Evolutionary conservation across 2,113 vertebrate species (phyloP).

Genomic region (Piaya cayana): DNA sequence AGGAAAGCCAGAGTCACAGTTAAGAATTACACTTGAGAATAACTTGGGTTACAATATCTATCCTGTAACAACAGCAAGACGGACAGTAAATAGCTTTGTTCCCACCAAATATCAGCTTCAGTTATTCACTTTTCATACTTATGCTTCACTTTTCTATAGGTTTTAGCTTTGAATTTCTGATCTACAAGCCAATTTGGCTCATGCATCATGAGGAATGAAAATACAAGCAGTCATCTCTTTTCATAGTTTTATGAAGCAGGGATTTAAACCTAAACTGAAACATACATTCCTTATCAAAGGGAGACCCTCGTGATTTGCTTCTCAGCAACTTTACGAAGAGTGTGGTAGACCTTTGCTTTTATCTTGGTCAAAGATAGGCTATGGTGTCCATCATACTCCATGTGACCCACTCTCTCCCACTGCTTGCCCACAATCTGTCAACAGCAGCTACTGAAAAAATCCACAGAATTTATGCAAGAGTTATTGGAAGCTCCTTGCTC

Average conservation of each 20-base stretch:
- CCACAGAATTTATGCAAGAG: neutral
- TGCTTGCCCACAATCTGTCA: neutral
- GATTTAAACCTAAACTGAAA: neutral
- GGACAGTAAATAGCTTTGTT: neutral
- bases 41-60: neutral
- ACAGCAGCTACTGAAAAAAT: neutral
- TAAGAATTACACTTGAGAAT: neutral
- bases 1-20: neutral
- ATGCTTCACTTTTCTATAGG: neutral
- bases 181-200: neutral
- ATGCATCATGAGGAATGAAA: neutral
- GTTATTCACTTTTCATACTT: neutral
- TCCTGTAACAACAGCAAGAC: neutral
- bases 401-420: neutral
- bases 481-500: neutral
- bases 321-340: neutral
- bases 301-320: neutral
- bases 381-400: neutral
- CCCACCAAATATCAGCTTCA: neutral
- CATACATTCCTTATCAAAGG: accelerated
- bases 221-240: neutral
- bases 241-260: neutral
- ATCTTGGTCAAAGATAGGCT: neutral
- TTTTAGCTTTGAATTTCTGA: neutral
- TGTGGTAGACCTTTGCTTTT: neutral